phyloP scores from a whole-genome alignment of 1,140 invertebrate genomes.

The Platorchestia sp. region DNA sequence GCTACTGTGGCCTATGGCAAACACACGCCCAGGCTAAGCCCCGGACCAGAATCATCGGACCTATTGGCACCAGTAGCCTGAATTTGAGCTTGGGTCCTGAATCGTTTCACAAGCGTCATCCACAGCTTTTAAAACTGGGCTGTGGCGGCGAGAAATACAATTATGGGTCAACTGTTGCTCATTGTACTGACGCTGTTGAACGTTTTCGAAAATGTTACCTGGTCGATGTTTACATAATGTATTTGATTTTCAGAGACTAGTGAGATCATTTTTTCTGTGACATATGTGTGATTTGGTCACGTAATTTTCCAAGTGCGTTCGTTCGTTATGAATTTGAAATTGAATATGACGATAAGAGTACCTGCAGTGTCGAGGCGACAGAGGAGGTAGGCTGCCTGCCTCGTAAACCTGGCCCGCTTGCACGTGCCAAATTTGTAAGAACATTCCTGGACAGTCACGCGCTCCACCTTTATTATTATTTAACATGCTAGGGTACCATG shows the following conservation, averaged over 20 bases:
- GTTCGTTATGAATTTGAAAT: neutral
- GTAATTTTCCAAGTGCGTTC: neutral
- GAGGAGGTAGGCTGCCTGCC: neutral
- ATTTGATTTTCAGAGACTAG: neutral
- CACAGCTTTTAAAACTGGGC: neutral
- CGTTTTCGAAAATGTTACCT: neutral
- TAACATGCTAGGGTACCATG: neutral
- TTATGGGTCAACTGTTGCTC: neutral
- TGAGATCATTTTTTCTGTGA: neutral
- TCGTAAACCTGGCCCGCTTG: neutral
- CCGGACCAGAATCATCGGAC: neutral
- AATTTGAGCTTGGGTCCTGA: neutral
- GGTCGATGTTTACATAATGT: neutral
- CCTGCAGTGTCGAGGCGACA: neutral
- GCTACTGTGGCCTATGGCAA: neutral
- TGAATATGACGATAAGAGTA: neutral
- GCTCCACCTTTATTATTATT: neutral
- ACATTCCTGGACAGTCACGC: neutral
- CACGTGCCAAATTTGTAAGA: neutral
- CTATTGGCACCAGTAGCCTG: neutral
- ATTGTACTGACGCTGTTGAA: neutral
- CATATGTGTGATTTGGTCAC: neutral
- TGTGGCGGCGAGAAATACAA: neutral
- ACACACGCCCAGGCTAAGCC: neutral
- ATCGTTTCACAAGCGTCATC: neutral